A percentile compares a stretch with the other conserved stretches of the same genome.
Conservation (phyloP, 2,797 vertebrate species). For the Rhynchonycteris naso region DNA sequence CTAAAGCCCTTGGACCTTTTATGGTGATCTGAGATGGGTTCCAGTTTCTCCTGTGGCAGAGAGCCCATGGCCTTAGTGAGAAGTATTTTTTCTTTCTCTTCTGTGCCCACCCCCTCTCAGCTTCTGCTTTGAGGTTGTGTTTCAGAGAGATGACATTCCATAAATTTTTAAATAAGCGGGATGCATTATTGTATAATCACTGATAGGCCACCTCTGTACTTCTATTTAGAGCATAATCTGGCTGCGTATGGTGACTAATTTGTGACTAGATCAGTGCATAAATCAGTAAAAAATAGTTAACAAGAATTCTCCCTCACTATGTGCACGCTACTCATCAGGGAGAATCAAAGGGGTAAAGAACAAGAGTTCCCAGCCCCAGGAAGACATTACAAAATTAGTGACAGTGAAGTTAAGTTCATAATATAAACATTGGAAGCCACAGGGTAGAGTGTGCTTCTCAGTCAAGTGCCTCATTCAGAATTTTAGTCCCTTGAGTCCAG, state of each 20-base stretch:
- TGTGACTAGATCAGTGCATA: background rate
- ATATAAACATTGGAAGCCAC: background rate
- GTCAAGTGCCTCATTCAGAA: background rate
- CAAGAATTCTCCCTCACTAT: background rate
- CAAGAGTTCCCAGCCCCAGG: background rate
- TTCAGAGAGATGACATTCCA: background rate
- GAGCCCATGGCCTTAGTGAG: background rate
- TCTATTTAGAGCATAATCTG: background rate
- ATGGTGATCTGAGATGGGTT: background rate
- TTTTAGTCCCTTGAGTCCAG: background rate
- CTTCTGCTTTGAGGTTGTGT: background rate
- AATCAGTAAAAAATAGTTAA: background rate
- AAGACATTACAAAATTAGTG: background rate
- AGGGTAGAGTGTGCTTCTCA: background rate
- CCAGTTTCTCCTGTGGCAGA: background rate
- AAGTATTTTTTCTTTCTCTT: background rate
- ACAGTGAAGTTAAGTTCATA: background rate
- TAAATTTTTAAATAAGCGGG: slow-evolving; percentile 25
- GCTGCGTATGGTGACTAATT: background rate
- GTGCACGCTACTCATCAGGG: background rate
- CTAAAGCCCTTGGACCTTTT: background rate
- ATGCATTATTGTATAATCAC: background rate
- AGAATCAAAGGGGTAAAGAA: background rate
- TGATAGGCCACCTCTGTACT: background rate
- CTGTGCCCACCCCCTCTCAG: accelerated